phyloP scores from a whole-genome alignment of 2,113 vertebrate species.

The Tachysurus vachellii region DNA sequence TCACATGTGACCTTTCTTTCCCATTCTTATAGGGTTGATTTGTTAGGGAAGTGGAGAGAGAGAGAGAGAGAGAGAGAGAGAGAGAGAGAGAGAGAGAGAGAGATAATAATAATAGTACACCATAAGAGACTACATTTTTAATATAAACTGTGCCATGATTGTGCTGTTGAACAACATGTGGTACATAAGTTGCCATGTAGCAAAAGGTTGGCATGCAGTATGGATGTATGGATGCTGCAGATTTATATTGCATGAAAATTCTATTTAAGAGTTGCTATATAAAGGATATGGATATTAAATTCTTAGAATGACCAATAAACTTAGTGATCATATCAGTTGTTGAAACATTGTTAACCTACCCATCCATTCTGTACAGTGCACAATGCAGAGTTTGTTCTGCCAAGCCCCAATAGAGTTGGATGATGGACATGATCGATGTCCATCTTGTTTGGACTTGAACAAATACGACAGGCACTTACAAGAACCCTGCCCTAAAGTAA shows the following conservation, averaged over 20 bases:
- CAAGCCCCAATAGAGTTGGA: neutral
- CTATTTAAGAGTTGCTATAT: too few relatives aligned
- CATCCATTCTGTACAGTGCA: neutral
- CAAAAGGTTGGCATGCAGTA: neutral
- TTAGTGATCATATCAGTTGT: neutral
- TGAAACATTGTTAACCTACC: neutral
- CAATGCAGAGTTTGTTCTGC: neutral
- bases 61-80: neutral
- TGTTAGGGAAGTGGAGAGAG: neutral
- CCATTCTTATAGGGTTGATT: neutral
- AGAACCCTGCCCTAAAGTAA: neutral
- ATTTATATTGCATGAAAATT: neutral
- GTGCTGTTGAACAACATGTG: neutral
- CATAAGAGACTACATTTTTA: neutral
- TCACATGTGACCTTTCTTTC: neutral
- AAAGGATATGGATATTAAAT: neutral
- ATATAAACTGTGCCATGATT: neutral
- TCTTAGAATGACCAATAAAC: neutral
- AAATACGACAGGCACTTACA: neutral
- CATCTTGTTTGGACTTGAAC: conserved; percentile 13
- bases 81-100: too few relatives aligned
- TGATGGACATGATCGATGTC: conserved; percentile 21
- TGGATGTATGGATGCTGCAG: neutral
- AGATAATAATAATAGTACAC: too few relatives aligned
- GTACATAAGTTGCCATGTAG: too few relatives aligned